Evolutionary conservation across 2,113 vertebrate genomes (phyloP).

Genomic region (Tyrannus savana): DNA sequence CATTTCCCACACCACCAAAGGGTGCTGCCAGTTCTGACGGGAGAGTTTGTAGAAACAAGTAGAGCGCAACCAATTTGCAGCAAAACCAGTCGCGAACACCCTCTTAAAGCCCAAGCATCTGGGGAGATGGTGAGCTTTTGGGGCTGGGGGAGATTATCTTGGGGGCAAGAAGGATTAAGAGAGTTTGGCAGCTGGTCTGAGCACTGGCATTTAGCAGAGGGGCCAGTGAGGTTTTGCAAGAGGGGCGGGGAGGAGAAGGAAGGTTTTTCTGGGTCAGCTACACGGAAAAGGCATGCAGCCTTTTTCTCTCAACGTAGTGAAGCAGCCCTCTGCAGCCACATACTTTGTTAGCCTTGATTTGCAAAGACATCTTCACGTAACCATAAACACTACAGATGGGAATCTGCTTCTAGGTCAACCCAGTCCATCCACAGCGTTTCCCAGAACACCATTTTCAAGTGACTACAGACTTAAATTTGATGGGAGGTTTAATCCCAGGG

Average conservation of each 20-base stretch:
- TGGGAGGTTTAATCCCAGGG: slow-evolving; percentile 22
- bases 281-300: neutral
- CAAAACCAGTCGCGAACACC: neutral
- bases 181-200: slow-evolving; percentile 49
- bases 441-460: neutral
- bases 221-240: neutral
- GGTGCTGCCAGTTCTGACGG: slow-evolving; percentile 20
- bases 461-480: neutral
- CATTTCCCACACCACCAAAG: slow-evolving; percentile 10
- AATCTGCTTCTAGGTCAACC: slow-evolving; percentile 56
- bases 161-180: slow-evolving; percentile 26
- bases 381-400: slow-evolving; percentile 50
- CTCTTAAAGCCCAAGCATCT: neutral
- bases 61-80: neutral
- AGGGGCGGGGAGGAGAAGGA: neutral
- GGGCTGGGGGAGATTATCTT: slow-evolving; percentile 51
- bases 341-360: slow-evolving; percentile 41
- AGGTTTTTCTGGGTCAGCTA: slow-evolving; percentile 55
- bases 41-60: slow-evolving; percentile 4
- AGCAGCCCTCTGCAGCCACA: slow-evolving; percentile 17
- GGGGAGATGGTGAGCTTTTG: slow-evolving; percentile 24
- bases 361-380: slow-evolving; percentile 56
- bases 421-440: slow-evolving; percentile 13
- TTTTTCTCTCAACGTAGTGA: neutral
- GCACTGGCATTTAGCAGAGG: neutral